Conservation (phyloP, 2,888 invertebrate species). For the Drosophila pseudotakahashii region DNA sequence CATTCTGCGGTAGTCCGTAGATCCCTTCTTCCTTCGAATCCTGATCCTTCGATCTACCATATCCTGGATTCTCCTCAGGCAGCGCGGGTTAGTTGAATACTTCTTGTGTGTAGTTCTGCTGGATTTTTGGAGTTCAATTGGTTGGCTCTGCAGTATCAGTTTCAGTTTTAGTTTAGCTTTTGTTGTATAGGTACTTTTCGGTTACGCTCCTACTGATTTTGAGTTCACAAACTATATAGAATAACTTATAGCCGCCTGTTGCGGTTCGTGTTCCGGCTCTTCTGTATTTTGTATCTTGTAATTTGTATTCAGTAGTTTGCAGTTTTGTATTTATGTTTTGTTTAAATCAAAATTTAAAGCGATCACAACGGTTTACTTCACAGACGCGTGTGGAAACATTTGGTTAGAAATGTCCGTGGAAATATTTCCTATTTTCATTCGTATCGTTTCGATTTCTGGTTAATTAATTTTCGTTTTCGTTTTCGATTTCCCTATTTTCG, state of each 20-base stretch:
- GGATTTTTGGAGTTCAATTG: slow-evolving; percentile 12
- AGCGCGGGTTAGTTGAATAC: slow-evolving; percentile 27
- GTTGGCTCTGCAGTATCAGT: slow-evolving; percentile 22
- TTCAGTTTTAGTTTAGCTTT: slow-evolving; percentile 45
- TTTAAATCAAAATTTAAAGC: slow-evolving; percentile 71
- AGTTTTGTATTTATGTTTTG: slow-evolving; percentile 30
- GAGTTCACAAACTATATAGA: slow-evolving; percentile 43
- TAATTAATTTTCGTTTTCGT: slow-evolving; percentile 10
- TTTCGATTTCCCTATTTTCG: slow-evolving; percentile 4
- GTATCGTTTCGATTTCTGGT: slow-evolving; percentile 15
- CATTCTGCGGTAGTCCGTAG: slow-evolving; percentile 25
- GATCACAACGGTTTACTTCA: slow-evolving; percentile 81
- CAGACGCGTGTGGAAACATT: slow-evolving; percentile 74
- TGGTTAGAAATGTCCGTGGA: slow-evolving; percentile 63
- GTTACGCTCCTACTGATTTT: slow-evolving; percentile 38
- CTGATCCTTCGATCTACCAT: slow-evolving; percentile 2
- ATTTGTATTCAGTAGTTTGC: slow-evolving; percentile 27
- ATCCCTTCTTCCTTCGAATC: neutral
- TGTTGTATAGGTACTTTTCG: slow-evolving; percentile 65
- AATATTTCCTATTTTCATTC: slow-evolving; percentile 54
- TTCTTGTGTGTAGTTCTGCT: slow-evolving; percentile 7
- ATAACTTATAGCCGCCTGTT: slow-evolving; percentile 50
- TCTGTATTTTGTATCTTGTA: slow-evolving; percentile 29
- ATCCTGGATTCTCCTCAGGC: slow-evolving; percentile 2
- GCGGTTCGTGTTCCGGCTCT: slow-evolving; percentile 28